Evolutionary conservation across 2,888 invertebrate genomes (phyloP), one percentile per base, ranked within the genome.

Genomic region (Drosophila kokeensis): DNA sequence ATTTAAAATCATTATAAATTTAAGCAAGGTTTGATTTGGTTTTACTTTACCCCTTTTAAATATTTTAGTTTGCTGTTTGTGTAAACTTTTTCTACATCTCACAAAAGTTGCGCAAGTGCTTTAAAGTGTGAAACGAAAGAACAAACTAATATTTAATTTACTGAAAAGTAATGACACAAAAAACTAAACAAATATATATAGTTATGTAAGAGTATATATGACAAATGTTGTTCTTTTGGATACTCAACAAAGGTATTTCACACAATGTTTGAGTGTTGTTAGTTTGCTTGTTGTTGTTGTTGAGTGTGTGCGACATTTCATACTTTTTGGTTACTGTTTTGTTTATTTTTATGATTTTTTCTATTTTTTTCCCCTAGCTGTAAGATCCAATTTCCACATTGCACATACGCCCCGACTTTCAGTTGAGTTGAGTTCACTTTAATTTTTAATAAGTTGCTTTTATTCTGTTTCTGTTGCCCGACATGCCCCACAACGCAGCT

Each of bases 341-440:
- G 15, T 15, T 21, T 24, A 8, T 2, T 45, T 15, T 18, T 38
- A 15, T 18, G 18, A 8, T 60, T 40, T 63, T 32, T 45, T 45
- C 55, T 27, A 15, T 66, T 55, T 34, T 52, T 55, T 55, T 71
- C 52, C 57, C 70, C 81, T 29, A 50, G 66, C n/a, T 69, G 45
- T 50, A 53, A 65, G 62, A 76, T 48, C 27, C 67, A 73, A 78
- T 69, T 81, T 82, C 21, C 27, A 81, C 67, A 61, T 74, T 68
- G 67, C 82, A 42, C 73, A 68, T 69, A 53, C 62, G 55, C 48
- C 69, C 40, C 36, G 1, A n/a, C 27, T 59, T 57, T 49, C 36
- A 50, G 64, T 27, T 57, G 42, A 53, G 45, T 42, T 61, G 38
- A 55, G 53, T 48, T 69, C 40, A 49, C 30, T 71, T 58, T 50